These are phyloP conservation scores for Panzeria rudis DNA, from an alignment of 2,888 invertebrate genomes.

Conservation along the genomic window DNA sequence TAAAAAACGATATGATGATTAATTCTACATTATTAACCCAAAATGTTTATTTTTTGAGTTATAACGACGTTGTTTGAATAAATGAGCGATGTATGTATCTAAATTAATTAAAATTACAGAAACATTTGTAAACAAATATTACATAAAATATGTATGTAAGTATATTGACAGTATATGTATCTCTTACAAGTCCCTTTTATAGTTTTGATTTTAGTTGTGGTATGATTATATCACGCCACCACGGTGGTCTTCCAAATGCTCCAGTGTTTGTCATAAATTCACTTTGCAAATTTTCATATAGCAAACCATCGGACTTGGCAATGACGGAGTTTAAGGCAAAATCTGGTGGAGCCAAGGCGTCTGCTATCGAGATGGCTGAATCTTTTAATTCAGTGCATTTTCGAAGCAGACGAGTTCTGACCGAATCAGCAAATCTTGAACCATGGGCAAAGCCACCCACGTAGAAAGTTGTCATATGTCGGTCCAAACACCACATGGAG, in stretches of 20 bases:
- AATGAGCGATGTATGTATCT: no score
- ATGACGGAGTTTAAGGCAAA: conserved; percentile 94
- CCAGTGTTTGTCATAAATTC: conserved; percentile 88
- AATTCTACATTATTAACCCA: no score
- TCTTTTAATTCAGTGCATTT: conserved; percentile 89
- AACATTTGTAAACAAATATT: no score
- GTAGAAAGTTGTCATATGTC: conserved; percentile 89
- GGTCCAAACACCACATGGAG: conserved; percentile 87
- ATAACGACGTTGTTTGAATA: no score
- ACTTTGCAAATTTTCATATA: conserved; percentile 89
- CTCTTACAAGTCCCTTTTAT: conserved; percentile 66
- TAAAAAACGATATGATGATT: no score
- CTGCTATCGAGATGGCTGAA: conserved; percentile 91
- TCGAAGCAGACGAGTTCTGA: conserved; percentile 88
- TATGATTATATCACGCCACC: conserved; percentile 88
- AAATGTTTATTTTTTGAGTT: no score
- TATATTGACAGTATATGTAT: background rate
- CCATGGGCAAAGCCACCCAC: conserved; percentile 85
- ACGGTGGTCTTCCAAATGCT: conserved; percentile 88
- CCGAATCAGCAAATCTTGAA: conserved; percentile 85
- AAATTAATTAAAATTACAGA: no score
- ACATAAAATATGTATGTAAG: background rate
- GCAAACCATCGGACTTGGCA: conserved; percentile 91
- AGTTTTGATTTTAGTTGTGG: conserved; percentile 80
- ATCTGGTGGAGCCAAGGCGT: conserved; percentile 95